Conservation (phyloP, 2,888 invertebrate genomes). For the Strigamia transsilvanica region DNA sequence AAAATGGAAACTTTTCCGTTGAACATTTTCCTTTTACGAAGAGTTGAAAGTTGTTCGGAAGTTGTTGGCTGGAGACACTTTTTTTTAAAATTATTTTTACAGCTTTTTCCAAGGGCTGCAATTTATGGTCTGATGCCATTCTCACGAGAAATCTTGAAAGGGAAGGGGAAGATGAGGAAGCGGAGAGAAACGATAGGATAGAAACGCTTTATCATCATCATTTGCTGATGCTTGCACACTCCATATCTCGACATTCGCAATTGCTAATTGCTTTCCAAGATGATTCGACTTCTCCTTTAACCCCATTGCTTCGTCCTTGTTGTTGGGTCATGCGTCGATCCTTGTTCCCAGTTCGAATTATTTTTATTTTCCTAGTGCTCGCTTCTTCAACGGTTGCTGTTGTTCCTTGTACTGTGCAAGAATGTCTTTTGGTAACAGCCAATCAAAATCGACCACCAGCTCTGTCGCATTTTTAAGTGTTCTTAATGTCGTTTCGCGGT, state of each 20-base stretch:
- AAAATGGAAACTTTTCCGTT: not conserved
- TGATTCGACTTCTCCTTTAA: not conserved
- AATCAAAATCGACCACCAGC: too few species aligned
- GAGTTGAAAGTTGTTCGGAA: slow-evolving; percentile 1
- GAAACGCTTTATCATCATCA: slow-evolving; percentile 38
- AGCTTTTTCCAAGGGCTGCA: slow-evolving; percentile 6
- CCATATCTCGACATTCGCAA: slow-evolving; percentile 28
- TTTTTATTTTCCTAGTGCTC: too few species aligned
- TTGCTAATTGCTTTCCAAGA: slow-evolving; percentile 13
- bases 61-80: not conserved
- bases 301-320: not conserved
- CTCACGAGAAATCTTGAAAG: not conserved
- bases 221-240: slow-evolving; percentile 6
- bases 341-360: too few species aligned
- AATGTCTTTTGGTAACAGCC: too few species aligned
- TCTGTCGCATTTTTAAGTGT: too few species aligned
- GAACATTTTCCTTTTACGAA: not conserved
- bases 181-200: slow-evolving; percentile 15
- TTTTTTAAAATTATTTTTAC: not conserved
- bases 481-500: too few species aligned
- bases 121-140: slow-evolving; percentile 27
- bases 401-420: too few species aligned
- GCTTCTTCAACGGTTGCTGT: too few species aligned
- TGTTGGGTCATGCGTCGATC: too few species aligned
- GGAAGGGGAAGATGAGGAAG: not conserved